Percentiles rank a stretch among this genome's conserved stretches.
Evolutionary conservation across 2,113 vertebrate species (phyloP).

Genomic region (Campylorhamphus procurvoides): DNA sequence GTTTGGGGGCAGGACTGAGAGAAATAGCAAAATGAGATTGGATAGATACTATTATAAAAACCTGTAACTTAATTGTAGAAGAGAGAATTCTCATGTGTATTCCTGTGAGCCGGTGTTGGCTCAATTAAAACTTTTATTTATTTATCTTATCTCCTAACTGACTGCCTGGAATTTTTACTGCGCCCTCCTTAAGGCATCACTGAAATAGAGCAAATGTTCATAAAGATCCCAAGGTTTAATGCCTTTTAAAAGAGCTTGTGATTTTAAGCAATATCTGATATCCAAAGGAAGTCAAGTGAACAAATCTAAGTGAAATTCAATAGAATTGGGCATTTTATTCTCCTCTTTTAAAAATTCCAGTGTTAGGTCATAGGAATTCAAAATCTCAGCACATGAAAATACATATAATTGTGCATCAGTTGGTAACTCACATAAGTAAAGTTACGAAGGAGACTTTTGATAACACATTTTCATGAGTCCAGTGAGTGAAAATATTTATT

Average conservation of each 20-base stretch:
- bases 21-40: too few species aligned
- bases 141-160: too few species aligned
- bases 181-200: too few species aligned
- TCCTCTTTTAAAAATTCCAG: background rate
- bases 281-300: background rate
- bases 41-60: too few species aligned
- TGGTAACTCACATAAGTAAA: background rate
- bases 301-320: background rate
- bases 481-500: background rate
- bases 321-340: background rate
- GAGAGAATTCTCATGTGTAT: too few species aligned
- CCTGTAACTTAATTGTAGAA: too few species aligned
- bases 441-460: background rate
- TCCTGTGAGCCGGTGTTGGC: too few species aligned
- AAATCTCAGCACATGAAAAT: background rate
- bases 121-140: too few species aligned
- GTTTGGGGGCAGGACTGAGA: too few species aligned
- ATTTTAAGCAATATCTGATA: background rate
- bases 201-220: background rate
- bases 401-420: background rate
- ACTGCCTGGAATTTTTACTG: too few species aligned
- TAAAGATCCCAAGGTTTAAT: background rate
- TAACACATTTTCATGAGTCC: background rate
- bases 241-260: background rate
- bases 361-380: background rate